Conservation (phyloP, 2,888 invertebrate genomes). For the Hypselothyrea guttata region DNA sequence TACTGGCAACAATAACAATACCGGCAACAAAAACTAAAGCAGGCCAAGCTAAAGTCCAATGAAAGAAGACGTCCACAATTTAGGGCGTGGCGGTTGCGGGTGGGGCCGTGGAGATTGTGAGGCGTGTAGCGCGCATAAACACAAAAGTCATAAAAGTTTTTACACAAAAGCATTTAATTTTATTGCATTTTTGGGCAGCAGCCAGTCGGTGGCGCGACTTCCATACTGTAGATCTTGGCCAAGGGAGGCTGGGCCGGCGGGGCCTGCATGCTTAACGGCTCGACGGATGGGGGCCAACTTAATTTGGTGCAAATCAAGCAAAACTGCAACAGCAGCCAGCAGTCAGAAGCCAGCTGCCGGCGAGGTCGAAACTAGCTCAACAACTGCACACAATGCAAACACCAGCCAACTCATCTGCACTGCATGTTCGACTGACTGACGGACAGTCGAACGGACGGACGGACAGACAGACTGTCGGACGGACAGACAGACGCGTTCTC, state of each 20-base stretch:
- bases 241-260: constrained; percentile 8
- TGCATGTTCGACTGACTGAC: neutral
- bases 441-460: neutral
- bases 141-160: constrained; percentile 75
- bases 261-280: constrained; percentile 49
- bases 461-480: constrained; percentile 1
- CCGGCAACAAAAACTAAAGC: constrained; percentile 65
- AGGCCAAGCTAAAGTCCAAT: constrained; percentile 66
- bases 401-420: constrained; percentile 16
- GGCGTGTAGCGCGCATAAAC: constrained; percentile 72
- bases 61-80: constrained; percentile 26
- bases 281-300: constrained; percentile 58
- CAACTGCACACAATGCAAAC: constrained; percentile 14
- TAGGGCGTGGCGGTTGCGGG: neutral
- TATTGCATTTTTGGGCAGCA: constrained; percentile 76
- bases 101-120: constrained; percentile 12
- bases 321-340: constrained; percentile 65
- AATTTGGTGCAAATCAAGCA: constrained; percentile 75
- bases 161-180: constrained; percentile 77
- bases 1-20: constrained; percentile 1
- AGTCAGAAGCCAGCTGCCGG: constrained; percentile 19
- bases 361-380: constrained; percentile 39
- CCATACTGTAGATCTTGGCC: constrained; percentile 1
- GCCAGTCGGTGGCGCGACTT: constrained; percentile 36
- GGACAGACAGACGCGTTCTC: constrained; percentile 17